Evolutionary conservation across 2,113 vertebrate genomes (phyloP).

Genomic region (Corapipo altera): DNA sequence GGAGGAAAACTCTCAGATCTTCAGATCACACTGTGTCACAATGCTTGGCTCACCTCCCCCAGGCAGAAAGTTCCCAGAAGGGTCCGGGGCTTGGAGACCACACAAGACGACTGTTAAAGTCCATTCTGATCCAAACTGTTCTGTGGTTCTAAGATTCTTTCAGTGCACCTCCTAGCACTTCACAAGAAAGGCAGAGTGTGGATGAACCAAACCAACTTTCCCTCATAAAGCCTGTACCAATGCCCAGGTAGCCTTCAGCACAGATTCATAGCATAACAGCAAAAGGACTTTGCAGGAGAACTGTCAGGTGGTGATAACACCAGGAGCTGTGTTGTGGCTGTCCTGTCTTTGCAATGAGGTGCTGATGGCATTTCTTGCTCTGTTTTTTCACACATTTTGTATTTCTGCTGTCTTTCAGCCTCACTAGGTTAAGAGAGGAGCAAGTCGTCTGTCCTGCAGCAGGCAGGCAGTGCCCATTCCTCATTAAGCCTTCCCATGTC

Average conservation of each 20-base stretch:
- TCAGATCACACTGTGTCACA: accelerated
- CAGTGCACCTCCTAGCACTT: neutral
- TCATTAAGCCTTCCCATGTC: slow-evolving; percentile 27
- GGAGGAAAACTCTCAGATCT: neutral
- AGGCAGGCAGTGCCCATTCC: neutral
- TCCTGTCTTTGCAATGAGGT: neutral
- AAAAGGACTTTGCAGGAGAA: neutral
- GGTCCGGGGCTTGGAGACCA: too few species aligned
- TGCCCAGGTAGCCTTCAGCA: neutral
- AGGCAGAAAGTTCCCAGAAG: neutral
- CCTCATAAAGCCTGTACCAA: accelerated
- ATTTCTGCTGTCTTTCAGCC: slow-evolving; percentile 18
- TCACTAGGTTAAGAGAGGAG: neutral
- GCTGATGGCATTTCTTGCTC: neutral
- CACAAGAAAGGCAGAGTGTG: neutral
- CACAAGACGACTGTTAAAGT: neutral
- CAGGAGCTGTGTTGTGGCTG: accelerated
- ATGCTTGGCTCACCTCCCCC: accelerated
- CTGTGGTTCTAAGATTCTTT: neutral
- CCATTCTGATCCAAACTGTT: neutral
- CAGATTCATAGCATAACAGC: neutral
- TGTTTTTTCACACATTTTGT: neutral
- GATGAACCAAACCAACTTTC: neutral
- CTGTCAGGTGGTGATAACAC: neutral
- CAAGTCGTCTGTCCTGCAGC: neutral